Evolutionary conservation across 2,797 vertebrate genomes (phyloP), one percentile per base, ranked within the genome.

Genomic region (Chaenodraco wilsoni): DNA sequence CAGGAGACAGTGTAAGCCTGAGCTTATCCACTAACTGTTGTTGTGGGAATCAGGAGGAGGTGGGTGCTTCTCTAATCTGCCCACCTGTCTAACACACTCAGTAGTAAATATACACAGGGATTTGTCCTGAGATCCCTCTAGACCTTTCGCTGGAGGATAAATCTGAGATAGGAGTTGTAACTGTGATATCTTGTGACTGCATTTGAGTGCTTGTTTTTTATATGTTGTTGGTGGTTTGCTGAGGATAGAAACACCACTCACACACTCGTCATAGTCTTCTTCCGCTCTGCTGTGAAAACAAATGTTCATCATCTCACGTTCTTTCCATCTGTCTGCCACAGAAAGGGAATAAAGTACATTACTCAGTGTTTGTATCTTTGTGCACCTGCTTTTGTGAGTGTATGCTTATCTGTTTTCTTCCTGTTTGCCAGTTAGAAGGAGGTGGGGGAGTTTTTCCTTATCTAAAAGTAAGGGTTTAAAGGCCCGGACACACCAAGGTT

Each of bases 21-120:
- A 84, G 87, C 82, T 93, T 85, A 91, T 90, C 86, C 69, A 43
- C 51, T 23, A 87, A 81, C 84, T 83, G 78, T 85, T 87, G 70
- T 80, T 79, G 64, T 68, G 44, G 37, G 64, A 72, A 85, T 81
- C 54, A 80, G 68, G 78, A 69, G 64, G 71, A 82, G 72, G 81
- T 72, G 73, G 83, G 66, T 48, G 44, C 65, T 65, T 19, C 62
- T 74, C 79, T 90, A 89, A 89, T 91, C 86, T 84, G 69, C 60
- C 86, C 88, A 90, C 88, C 90, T 91, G 89, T 89, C 84, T 46
- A 11, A 85, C 77, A 72, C 65, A 70, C 79, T 78, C 71, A 50
- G 59, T 64, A 62, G 72, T 76, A 82, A 86, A 83, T 74, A 84
- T 74, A 85, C 83, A 62, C 48, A 40, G 55, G 76, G 78, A 86